Base-by-base conservation (phyloP, 2,797 vertebrate species). In the Clarias fuscus region DNA sequence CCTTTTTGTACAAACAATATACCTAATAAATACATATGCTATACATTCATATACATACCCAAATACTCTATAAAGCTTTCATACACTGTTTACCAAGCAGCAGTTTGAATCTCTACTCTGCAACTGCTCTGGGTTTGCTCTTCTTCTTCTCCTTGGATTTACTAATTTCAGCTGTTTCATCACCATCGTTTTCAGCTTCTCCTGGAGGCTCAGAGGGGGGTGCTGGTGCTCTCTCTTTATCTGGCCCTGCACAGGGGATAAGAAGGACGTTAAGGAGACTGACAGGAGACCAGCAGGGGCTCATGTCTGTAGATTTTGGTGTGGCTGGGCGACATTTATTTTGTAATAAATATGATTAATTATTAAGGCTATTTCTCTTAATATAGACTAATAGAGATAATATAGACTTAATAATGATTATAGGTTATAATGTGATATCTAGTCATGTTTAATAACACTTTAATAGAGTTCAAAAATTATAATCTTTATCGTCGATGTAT, bases 111-210 rank as follows among this genome's bases (percentile, higher is more conserved):
- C 7, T 68, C 86, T 91, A 90, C 81, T 92, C 91, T 56, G 88
- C 86, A 64, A 62, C 65, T 37, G 88, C 84, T 88, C 83, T 88
- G 24, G 78, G 72, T 86, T 89, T 92, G 18, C 85, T 91, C 68
- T 24, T 89, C 62, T 71, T 89, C 85, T 87, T 90, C 76, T 90
- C 90, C 72, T 82, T 90, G 62, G 73, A 24, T 85, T 83, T 88
- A 7, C 56, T 18, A 40, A 15, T 72, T 67, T 84, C 85, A 24
- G 83, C 73, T 20, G 82, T 22, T 70, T 90, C 85, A 20, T 88
- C 84, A 27, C 87, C 76, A 76, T 90, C 86, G 18, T 71, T 43
- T 72, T 86, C 86, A 10, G 79, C n/a, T 33, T 86, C 85, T 53
- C 86, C 84, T 13, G 88, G 88, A 53, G 82, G 77, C 43, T 88